These are phyloP conservation scores for Vimba vimba DNA, from an alignment of 2,113 vertebrate genomes.

Conservation along the genomic window DNA sequence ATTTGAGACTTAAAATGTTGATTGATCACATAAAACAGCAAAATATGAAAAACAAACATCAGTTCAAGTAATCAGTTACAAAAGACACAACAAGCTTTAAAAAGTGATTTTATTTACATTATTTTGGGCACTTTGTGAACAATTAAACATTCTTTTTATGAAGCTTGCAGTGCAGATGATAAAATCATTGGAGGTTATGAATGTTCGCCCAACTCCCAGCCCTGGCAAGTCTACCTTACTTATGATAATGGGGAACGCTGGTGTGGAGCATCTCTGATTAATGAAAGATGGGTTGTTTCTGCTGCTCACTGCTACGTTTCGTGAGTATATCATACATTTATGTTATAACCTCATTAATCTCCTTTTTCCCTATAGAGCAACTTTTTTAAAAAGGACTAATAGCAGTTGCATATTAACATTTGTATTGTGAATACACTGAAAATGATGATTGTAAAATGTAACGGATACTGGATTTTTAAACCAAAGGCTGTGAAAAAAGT, in stretches of 20 bases:
- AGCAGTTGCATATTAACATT: not conserved
- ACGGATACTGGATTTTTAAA: not conserved
- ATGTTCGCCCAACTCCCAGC: slow-evolving; percentile 60
- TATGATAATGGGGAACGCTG: slow-evolving; percentile 59
- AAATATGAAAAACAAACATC: not conserved
- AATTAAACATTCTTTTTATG: not conserved
- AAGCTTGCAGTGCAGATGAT: slow-evolving; percentile 48
- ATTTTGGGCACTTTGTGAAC: not conserved
- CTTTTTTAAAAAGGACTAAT: not conserved
- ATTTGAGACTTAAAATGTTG: not conserved
- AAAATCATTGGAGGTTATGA: slow-evolving; percentile 66
- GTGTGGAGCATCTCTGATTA: slow-evolving; percentile 63
- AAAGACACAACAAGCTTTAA: not conserved
- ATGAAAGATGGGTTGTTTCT: slow-evolving; percentile 52
- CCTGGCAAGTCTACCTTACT: slow-evolving; percentile 65
- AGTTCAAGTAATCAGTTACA: not conserved
- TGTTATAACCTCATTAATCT: not conserved
- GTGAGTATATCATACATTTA: slow-evolving; percentile 46
- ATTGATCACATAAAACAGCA: not conserved
- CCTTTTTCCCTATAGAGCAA: not conserved
- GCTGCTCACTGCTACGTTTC: slow-evolving; percentile 62
- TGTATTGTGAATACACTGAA: not conserved
- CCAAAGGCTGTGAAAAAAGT: not conserved
- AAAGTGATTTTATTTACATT: not conserved
- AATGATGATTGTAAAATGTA: not conserved